These are phyloP conservation scores for Drosophila macrospina DNA, from an alignment of 2,888 invertebrate species.

Conservation along the genomic window DNA sequence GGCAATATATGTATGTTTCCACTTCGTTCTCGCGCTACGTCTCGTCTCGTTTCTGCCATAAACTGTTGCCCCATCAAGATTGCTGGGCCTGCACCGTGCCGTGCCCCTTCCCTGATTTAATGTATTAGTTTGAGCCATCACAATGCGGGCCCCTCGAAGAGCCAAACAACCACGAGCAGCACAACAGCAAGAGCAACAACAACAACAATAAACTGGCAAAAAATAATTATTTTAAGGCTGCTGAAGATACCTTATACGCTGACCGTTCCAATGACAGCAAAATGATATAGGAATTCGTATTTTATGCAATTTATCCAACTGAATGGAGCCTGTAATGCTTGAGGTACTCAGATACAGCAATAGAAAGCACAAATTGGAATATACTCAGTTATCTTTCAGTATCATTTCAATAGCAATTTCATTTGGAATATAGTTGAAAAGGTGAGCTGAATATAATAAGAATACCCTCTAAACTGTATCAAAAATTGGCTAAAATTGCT, in stretches of 20 bases:
- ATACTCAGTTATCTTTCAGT: background rate
- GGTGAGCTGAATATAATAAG: too few species aligned
- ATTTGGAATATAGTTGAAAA: too few species aligned
- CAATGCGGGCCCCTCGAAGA: conserved; percentile 26
- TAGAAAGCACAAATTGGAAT: background rate
- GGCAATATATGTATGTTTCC: conserved; percentile 30
- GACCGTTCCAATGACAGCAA: conserved; percentile 5
- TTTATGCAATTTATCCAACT: conserved; percentile 6
- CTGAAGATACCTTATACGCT: conserved; percentile 19
- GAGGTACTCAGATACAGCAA: background rate
- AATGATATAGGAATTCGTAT: conserved; percentile 5
- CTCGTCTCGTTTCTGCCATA: conserved; percentile 23
- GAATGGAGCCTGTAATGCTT: background rate
- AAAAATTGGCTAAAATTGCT: background rate
- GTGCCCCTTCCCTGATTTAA: background rate
- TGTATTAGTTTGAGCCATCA: conserved; percentile 25
- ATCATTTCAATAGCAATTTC: too few species aligned
- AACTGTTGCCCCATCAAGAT: conserved; percentile 31
- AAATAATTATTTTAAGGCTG: conserved; percentile 22
- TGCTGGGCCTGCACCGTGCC: conserved; percentile 11
- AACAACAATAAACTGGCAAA: conserved; percentile 20
- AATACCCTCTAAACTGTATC: too few species aligned
- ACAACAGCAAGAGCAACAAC: conserved; percentile 6
- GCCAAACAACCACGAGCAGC: conserved; percentile 9
- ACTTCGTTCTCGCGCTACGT: conserved; percentile 21